Evolutionary conservation across 2,797 vertebrate species (phyloP).

Genomic region (Prionace glauca): DNA sequence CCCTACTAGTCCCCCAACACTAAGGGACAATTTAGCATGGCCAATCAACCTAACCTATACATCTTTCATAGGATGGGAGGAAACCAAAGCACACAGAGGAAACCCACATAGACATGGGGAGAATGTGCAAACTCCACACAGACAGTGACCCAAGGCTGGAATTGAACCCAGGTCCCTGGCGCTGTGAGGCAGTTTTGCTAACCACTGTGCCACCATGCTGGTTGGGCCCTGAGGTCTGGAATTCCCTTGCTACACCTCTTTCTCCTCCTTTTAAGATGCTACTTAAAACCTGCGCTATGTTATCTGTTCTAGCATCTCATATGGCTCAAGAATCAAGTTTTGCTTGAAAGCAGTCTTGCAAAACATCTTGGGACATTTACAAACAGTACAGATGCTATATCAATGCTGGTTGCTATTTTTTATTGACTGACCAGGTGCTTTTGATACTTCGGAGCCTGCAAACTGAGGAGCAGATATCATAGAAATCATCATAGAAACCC

Average conservation of each 20-base stretch:
- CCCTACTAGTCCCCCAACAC: no score
- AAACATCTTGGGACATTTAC: not conserved
- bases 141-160: no score
- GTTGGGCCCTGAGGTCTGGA: not conserved
- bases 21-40: no score
- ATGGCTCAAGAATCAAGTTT: not conserved
- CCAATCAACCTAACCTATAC: no score
- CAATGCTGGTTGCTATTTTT: not conserved
- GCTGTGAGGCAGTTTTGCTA: no score
- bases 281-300: not conserved
- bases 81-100: no score
- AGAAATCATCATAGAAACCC: no score
- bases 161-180: no score
- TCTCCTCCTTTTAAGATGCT: not conserved
- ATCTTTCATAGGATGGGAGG: no score
- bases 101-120: no score
- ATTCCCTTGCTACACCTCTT: not conserved
- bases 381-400: not conserved
- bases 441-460: not conserved
- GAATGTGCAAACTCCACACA: no score
- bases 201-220: not conserved
- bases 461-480: not conserved
- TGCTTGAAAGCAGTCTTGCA: not conserved
- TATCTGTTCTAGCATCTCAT: not conserved
- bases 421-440: not conserved